These are phyloP conservation scores for Brienomyrus longianalis DNA, from an alignment of 2,113 vertebrate species.

Conservation along the genomic window DNA sequence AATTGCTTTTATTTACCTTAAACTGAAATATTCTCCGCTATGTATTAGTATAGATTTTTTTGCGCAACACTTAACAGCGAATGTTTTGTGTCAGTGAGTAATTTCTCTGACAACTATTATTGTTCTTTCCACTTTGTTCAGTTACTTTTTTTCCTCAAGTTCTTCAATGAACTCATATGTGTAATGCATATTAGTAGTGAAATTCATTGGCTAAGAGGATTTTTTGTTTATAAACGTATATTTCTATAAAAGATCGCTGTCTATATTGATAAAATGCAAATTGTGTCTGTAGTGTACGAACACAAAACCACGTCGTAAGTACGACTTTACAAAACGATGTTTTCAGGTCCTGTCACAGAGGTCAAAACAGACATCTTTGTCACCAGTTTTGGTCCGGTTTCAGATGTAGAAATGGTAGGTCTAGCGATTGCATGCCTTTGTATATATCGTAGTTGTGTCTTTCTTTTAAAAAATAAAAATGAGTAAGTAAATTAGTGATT, in stretches of 20 bases:
- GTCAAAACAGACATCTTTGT: slow-evolving; percentile 77
- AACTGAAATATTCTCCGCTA: not conserved
- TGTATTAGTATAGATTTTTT: not conserved
- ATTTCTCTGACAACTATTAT: not conserved
- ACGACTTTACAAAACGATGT: slow-evolving; percentile 7
- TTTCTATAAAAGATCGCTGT: not conserved
- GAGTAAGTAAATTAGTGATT: not conserved
- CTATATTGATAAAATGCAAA: not conserved
- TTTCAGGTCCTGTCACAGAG: slow-evolving; percentile 67
- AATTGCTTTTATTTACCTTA: not conserved
- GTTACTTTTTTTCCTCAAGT: not conserved
- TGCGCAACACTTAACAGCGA: not conserved
- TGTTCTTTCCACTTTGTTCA: not conserved
- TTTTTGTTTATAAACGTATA: not conserved
- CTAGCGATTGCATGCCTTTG: not conserved
- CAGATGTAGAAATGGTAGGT: slow-evolving; percentile 72
- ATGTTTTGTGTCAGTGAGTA: not conserved
- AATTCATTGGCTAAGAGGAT: not conserved
- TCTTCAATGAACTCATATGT: not conserved
- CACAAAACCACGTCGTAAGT: not conserved
- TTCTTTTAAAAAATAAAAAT: not conserved
- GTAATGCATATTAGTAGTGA: not conserved
- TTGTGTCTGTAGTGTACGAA: not conserved
- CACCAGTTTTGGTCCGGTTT: slow-evolving; percentile 74
- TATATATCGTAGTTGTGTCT: not conserved